Conservation (phyloP, 2,113 vertebrate species). For the Labeo catla region DNA sequence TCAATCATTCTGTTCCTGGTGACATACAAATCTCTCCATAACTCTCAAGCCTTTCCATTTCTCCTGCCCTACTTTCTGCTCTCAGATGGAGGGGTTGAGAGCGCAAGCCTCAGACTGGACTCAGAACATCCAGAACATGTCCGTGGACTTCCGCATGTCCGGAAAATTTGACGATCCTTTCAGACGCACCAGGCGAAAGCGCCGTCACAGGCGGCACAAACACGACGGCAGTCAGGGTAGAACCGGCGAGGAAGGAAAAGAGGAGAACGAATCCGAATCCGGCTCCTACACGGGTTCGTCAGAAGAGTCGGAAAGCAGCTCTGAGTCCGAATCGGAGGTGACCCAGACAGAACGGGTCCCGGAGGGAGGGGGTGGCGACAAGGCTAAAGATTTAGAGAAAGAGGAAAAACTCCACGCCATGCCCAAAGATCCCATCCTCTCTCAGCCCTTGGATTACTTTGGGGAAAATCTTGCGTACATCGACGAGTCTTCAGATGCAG, state of each 20-base stretch:
- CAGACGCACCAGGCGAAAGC: conserved; percentile 66
- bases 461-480: conserved; percentile 90
- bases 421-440: conserved; percentile 54
- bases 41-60: conserved; percentile 10
- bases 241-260: conserved; percentile 41
- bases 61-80: conserved; percentile 39
- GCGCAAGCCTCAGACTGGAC: conserved; percentile 89
- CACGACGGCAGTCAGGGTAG: conserved; percentile 54
- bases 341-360: conserved; percentile 73
- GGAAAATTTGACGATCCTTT: conserved; percentile 79
- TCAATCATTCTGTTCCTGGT: conserved; percentile 38
- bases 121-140: conserved; percentile 83
- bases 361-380: conserved; percentile 52
- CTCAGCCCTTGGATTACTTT: conserved; percentile 83
- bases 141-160: conserved; percentile 80
- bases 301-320: conserved; percentile 69
- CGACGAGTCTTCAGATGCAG: conserved; percentile 87
- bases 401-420: conserved; percentile 39
- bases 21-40: conserved; percentile 36
- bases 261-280: conserved; percentile 64
- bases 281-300: conserved; percentile 66
- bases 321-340: conserved; percentile 70
- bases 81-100: conserved; percentile 87
- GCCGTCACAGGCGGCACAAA: conserved; percentile 63
- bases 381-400: conserved; percentile 36